Conservation (phyloP, 2,888 invertebrate species). For the Drosophila mimetica region DNA sequence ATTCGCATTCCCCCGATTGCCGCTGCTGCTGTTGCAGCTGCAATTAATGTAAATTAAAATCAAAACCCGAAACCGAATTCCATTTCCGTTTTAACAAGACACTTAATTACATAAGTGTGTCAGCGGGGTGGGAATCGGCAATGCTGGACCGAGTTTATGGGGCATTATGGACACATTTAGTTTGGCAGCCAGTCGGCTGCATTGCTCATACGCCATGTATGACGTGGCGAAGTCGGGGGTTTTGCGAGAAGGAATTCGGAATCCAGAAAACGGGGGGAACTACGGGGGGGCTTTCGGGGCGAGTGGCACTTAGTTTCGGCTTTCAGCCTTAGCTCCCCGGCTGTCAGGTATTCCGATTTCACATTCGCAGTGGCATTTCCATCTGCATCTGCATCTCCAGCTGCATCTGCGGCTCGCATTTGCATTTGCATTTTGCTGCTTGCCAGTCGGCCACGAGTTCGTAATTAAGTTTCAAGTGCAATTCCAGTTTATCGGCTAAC, state of each 20-base stretch:
- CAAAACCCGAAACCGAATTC: conserved; percentile 77
- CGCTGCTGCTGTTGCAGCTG: conserved; percentile 45
- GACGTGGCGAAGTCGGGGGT: conserved; percentile 2
- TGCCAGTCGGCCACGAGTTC: conserved; percentile 46
- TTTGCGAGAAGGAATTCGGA: not conserved
- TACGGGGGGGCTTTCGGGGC: not conserved
- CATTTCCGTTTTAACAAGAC: conserved; percentile 75
- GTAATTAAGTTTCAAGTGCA: conserved; percentile 77
- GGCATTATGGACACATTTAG: conserved; percentile 61
- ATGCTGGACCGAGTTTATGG: conserved; percentile 24
- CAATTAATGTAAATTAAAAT: conserved; percentile 78
- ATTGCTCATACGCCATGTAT: conserved; percentile 68
- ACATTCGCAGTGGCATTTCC: conserved; percentile 22
- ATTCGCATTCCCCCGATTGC: conserved; percentile 36
- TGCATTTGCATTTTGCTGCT: conserved; percentile 58
- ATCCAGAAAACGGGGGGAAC: not conserved
- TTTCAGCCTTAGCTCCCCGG: conserved; percentile 41
- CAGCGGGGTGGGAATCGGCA: conserved; percentile 40
- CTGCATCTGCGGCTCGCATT: conserved; percentile 44
- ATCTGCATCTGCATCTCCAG: conserved; percentile 61
- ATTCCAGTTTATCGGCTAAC: conserved; percentile 69
- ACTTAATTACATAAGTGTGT: conserved; percentile 77
- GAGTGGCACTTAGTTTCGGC: conserved; percentile 15
- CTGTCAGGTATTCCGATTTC: conserved; percentile 25
- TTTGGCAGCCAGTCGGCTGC: conserved; percentile 54